A percentile compares a stretch with the other conserved stretches of the same genome.
phyloP scores from a whole-genome alignment of 2,113 vertebrate species.

The Panurus biarmicus region DNA sequence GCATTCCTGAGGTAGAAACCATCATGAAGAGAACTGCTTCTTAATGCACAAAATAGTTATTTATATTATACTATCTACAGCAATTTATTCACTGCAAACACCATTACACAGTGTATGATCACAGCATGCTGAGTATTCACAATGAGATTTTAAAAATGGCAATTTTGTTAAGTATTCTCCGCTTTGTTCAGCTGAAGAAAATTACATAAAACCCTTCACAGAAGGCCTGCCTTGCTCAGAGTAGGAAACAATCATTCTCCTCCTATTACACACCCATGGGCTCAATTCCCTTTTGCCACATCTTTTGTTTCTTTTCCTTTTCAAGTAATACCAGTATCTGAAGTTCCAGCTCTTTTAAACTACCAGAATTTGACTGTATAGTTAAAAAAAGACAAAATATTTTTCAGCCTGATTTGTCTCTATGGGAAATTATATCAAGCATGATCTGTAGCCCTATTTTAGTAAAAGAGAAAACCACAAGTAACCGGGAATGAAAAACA shows the following conservation, averaged over 20 bases:
- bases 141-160: conserved; percentile 52
- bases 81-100: conserved; percentile 58
- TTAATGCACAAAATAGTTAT: conserved; percentile 48
- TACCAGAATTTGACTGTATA: background rate
- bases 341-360: background rate
- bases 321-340: background rate
- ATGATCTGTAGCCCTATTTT: background rate
- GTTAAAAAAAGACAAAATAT: background rate
- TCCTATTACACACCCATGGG: background rate
- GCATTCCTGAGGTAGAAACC: background rate
- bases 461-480: background rate
- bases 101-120: conserved; percentile 57
- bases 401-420: background rate
- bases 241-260: background rate
- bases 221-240: conserved; percentile 10
- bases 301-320: background rate
- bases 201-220: conserved; percentile 39
- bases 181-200: conserved; percentile 46
- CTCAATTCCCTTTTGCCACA: background rate
- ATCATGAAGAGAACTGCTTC: background rate
- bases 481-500: background rate
- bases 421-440: background rate
- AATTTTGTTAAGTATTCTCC: conserved; percentile 57
- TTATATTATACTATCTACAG: conserved; percentile 58
- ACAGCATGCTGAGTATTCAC: conserved; percentile 43